Base-by-base conservation (phyloP, 1,140 invertebrate species). In the Limonius californicus region DNA sequence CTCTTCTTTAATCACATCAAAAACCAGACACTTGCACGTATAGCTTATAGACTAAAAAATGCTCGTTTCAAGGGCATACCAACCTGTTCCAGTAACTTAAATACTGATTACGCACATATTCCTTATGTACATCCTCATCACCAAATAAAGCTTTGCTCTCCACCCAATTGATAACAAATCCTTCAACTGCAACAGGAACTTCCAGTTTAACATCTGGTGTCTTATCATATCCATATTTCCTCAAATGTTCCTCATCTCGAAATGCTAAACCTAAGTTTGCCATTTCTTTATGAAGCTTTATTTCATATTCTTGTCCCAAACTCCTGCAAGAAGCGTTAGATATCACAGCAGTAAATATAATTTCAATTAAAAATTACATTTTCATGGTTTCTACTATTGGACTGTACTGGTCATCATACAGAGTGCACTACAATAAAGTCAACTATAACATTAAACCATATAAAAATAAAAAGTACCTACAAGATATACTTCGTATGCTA, bases 141-240 rank as follows among this genome's bases (percentile, higher is more conserved):
- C 92, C 95, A 82, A 97, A 98, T 30, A 91, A 84, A 8, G 94
- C 95, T 80, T 98, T 97, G 65, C 94, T 96, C 79, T 98, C 95
- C 63, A 98, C 94, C 95, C 95, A 98, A 77, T 96, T 95, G 0
- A 97, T 84, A 16, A 97, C 84, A 72, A 87, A 85, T 4, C 90
- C 91, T 79, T 92, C 87, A 20, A 94, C 84, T 27, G 90, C 89
- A 61, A 97, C 89, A 1, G 95, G 95, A 20, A 96, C 81, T 73
- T 94, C 90, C 47, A 98, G 79, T 79, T 95, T 95, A 19, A 95
- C 84, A 77, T 97, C 95, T 7, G 95, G 95, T 9, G 95, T 98
- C 80, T 97, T 98, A 74, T 97, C 94, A 78, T 92, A 97, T 1
- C 95, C 94, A 74, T 86, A 83, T 42, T 81, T 79, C 64, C 92